Base-by-base conservation (phyloP, 2,888 invertebrate species). In the Apomyelois bistriatella region DNA sequence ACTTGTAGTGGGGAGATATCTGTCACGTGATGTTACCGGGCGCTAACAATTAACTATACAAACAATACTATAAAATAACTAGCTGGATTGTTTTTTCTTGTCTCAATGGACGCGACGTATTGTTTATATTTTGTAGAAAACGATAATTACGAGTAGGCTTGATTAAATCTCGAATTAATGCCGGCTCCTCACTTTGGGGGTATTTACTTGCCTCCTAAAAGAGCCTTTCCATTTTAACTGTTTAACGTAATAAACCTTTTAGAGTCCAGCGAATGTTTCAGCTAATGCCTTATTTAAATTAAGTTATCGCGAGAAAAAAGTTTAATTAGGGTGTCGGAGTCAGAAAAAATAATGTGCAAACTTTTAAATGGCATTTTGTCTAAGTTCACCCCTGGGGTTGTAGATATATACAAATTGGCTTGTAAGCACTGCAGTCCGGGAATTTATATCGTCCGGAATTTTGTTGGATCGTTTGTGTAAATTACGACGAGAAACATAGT, bases 291-390 rank as follows among this genome's bases (percentile, higher is more conserved):
- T 53, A 56, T 60, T 69, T 57, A 61, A 72, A 72, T 60, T 51
- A 65, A 70, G 66, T 73, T 75, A 77, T 70, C 57, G 64, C 57
- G 54, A 56, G 54, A 55, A 74, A 73, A 72, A 75, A 76, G 76
- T 77, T 78, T 74, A 74, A 79, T 76, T 75, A 70, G 58, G 48
- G 52, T 36, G 42, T 13, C 9, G 17, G 35, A n/a, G 35, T 6
- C 8, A 10, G 28, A 52, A 51, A 52, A 51, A 52, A 43, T 43
- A 10, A 50, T 32, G 40, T 50, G 49, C 15, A 43, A 52, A 52
- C 41, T 51, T 51, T 50, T 42, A 42, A 51, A 51, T 51, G 42
- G 51, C 42, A 22, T 51, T 51, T 41, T 42, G 41, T 36, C 42
- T 42, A 15, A 50, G n/a, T 50, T 40, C 16, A 32, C 30, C 50